A percentile compares a stretch with the other conserved stretches of the same genome.
Conservation (phyloP, 2,113 vertebrate species). For the Apaloderma vittatum region DNA sequence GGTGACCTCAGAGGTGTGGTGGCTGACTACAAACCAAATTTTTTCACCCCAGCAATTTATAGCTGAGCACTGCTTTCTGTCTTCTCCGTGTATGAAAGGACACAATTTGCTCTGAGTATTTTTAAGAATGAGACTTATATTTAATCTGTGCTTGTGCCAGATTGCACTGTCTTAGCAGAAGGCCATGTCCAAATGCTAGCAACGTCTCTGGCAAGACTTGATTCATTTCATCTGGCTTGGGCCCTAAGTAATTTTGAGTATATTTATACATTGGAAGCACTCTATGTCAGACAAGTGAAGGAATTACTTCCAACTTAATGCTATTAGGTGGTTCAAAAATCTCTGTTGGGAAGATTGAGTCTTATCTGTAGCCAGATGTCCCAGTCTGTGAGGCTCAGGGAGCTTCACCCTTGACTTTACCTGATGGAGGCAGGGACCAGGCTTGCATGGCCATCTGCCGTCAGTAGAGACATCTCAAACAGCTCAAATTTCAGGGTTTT, state of each 20-base stretch:
- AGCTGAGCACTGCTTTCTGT: conserved; percentile 17
- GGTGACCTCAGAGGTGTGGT: conserved; percentile 8
- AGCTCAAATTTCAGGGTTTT: background rate
- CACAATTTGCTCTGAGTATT: conserved; percentile 41
- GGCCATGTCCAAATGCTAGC: conserved; percentile 43
- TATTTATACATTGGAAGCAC: conserved; percentile 19
- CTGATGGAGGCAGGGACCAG: background rate
- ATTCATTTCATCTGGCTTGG: conserved; percentile 43
- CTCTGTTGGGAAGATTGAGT: conserved; percentile 1
- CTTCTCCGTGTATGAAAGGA: conserved; percentile 11
- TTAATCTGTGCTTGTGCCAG: conserved; percentile 35
- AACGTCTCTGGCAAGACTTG: conserved; percentile 26
- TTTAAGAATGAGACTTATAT: conserved; percentile 53
- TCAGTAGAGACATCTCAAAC: background rate
- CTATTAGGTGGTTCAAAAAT: conserved; percentile 7
- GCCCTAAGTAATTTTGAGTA: conserved; percentile 27
- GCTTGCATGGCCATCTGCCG: background rate
- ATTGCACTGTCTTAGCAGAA: conserved; percentile 42
- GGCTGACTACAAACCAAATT: background rate
- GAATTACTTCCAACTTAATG: conserved; percentile 32
- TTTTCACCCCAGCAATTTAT: background rate
- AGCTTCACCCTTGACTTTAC: background rate
- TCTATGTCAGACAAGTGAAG: conserved; percentile 16
- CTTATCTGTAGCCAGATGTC: background rate
- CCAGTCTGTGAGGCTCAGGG: background rate